phyloP scores from a whole-genome alignment of 2,113 vertebrate species.

The Lasiurus borealis region DNA sequence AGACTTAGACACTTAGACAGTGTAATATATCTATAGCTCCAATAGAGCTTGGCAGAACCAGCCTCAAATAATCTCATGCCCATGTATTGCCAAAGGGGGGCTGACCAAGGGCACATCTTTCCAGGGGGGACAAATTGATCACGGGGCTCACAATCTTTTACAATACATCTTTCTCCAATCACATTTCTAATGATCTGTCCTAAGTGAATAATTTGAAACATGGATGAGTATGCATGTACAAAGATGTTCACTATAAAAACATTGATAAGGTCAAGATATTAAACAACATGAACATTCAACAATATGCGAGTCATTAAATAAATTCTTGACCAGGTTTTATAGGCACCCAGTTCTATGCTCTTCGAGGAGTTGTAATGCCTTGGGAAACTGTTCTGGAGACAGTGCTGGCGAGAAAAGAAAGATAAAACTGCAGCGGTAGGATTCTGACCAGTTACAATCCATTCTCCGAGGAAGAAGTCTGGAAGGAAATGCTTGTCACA shows the following conservation, averaged over 20 bases:
- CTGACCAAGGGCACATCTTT: not conserved
- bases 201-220: not conserved
- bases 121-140: not conserved
- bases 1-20: not conserved
- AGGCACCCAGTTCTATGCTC: not conserved
- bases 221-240: not conserved
- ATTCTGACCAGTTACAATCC: not conserved
- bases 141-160: not conserved
- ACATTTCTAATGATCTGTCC: not conserved
- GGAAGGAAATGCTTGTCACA: not conserved
- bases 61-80: not conserved
- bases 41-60: not conserved
- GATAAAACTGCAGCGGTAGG: not conserved
- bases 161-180: not conserved
- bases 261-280: not conserved
- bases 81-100: fast-evolving
- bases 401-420: not conserved
- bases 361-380: not conserved
- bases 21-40: too few relatives aligned
- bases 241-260: not conserved
- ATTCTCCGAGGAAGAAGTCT: not conserved
- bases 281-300: not conserved
- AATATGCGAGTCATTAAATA: not conserved
- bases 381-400: not conserved
- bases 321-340: not conserved